Percentiles rank a stretch among this genome's conserved stretches.
These are phyloP conservation scores for Drosophila grimshawi DNA, from an alignment of 1,140 invertebrate genomes.

Conservation along the genomic window DNA sequence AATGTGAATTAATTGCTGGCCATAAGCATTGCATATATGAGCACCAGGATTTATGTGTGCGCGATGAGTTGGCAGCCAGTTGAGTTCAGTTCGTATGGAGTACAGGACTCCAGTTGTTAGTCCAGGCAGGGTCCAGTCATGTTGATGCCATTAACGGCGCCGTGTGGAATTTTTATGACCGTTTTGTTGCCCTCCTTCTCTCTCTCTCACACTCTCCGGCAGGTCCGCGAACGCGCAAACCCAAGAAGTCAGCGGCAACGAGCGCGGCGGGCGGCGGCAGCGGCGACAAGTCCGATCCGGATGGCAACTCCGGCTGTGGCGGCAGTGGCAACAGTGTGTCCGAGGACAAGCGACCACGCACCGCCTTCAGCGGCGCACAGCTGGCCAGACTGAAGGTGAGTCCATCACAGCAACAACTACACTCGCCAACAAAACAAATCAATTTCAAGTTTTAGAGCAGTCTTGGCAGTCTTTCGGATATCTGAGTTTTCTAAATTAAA, in stretches of 20 bases:
- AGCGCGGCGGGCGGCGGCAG: constrained; percentile 61
- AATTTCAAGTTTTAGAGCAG: too few species aligned
- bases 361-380: constrained; percentile 98
- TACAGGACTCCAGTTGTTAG: neutral
- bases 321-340: constrained; percentile 77
- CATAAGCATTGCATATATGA: constrained; percentile 63
- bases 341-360: constrained; percentile 97
- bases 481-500: too few species aligned
- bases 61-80: constrained; percentile 60
- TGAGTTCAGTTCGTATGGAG: neutral
- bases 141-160: constrained; percentile 70
- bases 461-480: too few species aligned
- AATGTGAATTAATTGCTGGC: constrained; percentile 80
- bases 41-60: constrained; percentile 71
- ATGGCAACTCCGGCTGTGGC: constrained; percentile 19
- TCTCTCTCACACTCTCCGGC: constrained; percentile 42
- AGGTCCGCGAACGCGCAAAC: constrained; percentile 95
- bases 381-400: constrained; percentile 93
- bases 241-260: constrained; percentile 88
- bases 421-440: neutral
- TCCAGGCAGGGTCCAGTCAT: constrained; percentile 53
- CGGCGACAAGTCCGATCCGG: constrained; percentile 46
- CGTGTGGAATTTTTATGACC: constrained; percentile 83
- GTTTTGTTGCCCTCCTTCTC: constrained; percentile 15
- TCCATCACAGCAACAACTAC: neutral